Evolutionary conservation across 1,140 invertebrate genomes (phyloP), one percentile per base, ranked within the genome.

Genomic region (Trichonephila clavata): DNA sequence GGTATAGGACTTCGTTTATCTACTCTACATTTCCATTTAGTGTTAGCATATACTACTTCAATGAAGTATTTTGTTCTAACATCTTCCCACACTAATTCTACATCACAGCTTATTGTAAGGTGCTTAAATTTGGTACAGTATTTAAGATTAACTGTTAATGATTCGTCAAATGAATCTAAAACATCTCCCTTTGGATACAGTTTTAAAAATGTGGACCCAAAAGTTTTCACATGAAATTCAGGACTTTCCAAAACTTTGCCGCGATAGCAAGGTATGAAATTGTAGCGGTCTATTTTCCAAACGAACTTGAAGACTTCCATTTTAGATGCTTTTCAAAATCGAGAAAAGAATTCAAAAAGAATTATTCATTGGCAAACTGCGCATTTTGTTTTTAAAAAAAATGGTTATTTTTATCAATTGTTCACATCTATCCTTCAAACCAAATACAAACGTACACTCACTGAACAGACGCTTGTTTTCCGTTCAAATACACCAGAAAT

Each of bases 251-350:
- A 59, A 59, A 21, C 50, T 84, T 84, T 59, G 14, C 57, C 50
- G 18, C 83, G 83, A 59, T 84, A 50, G 4, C 20, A 32, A n/a
- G 50, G 57, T 60, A 84, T 59, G 27, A 84, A 84, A 27, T 84
- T 84, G 83, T 59, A 59, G 27, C 24, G 16, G 27, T 84, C 83
- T 6, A 84, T 60, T 60, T 84, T 84, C 83, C 83, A 84, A 84
- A 84, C 14, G 21, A 84, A 60, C 59, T 21, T 59, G 27, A 59
- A 84, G 13, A 57, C 43, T 57, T 57, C 8, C 81, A 84, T 84
- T 16, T 4, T 32, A 16, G 2, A 32, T 61, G 10, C 60, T 39
- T 39, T 39, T 39, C 2, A 39, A 39, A 39, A 3, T 39, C 32
- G 32, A 39, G 4, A 39, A 39, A 2, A 32, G 32, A 39, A 39